These are phyloP conservation scores for Lagodon rhomboides DNA, from an alignment of 2,797 vertebrate genomes.

Conservation along the genomic window DNA sequence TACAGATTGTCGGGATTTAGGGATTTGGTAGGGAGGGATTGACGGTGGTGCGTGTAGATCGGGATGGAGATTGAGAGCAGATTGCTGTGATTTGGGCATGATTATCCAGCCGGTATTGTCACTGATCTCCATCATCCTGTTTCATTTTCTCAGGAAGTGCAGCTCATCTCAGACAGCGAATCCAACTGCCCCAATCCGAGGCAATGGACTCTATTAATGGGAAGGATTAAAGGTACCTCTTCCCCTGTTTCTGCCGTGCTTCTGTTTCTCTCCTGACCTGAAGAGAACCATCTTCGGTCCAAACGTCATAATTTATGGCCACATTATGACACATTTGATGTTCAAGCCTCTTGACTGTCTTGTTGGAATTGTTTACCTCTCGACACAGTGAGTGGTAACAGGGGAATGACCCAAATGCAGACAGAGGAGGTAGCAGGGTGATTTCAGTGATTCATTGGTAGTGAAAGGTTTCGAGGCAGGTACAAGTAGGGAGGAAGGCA, in stretches of 20 bases:
- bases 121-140: constrained; percentile 86
- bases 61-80: constrained; percentile 85
- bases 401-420: too few species aligned
- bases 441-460: too few species aligned
- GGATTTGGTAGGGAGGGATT: constrained; percentile 85
- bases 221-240: constrained; percentile 76
- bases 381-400: too few species aligned
- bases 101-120: constrained; percentile 85
- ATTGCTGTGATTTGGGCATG: constrained; percentile 84
- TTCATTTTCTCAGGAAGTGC: constrained; percentile 85
- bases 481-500: too few species aligned
- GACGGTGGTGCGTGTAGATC: constrained; percentile 79
- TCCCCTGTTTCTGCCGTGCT: constrained; percentile 35
- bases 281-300: constrained; percentile 7
- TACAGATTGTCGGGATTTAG: constrained; percentile 87
- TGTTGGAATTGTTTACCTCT: not conserved
- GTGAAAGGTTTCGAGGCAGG: too few species aligned
- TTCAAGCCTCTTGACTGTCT: not conserved
- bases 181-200: constrained; percentile 76
- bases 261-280: constrained; percentile 36
- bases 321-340: constrained; percentile 28
- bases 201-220: constrained; percentile 77
- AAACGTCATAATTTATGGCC: constrained; percentile 10
- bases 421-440: too few species aligned
- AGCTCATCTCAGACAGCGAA: constrained; percentile 79